Base-by-base conservation (phyloP, 2,113 vertebrate species). In the Formicarius rufipectus region DNA sequence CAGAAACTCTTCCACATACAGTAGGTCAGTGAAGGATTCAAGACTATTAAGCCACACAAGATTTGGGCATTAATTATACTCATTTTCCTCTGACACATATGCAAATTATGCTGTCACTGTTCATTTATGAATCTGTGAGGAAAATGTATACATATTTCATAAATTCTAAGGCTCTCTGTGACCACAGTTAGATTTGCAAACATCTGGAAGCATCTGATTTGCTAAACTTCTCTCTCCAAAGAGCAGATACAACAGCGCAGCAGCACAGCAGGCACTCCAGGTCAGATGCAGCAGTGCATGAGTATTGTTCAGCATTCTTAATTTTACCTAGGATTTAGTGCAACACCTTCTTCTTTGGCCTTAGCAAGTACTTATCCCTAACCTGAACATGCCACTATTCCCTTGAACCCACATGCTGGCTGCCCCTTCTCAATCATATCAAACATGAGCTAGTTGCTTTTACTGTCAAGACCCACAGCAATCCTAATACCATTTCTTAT, bases 111-210 rank as follows among this genome's bases (percentile, higher is more conserved):
- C 71, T 90, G 84, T 72, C 89, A 68, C 24, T 89, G 69, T 64
- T 92, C 84, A 89, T 91, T 92, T 93, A 82, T 53, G 56, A 71
- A 68, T 35, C 15, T 56, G 30, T 31, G 53, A 87, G 28, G 44
- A 63, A 92, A 90, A 30, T 39, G 31, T 67, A 89, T 79, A 58
- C 73, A 89, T 91, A 73, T 84, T 95, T 66, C 14, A 95, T 79
- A 8, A 95, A 76, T 42, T 68, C 37, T 44, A 75, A 21, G 45
- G 28, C 14, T 28, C 39, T 74, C 21, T 75, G 35, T 45, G 60
- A 78, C 42, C 27, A 82, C 40, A 75, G 31, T 53, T 44, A 68
- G n/a, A 85, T 77, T 71, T 85, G 31, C 50, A 59, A 84, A 69
- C 40, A 86, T 28, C 63, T 68, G 62, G 52, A 87, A 82, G 49